A percentile compares a stretch with the other conserved stretches of the same genome.
Evolutionary conservation across 1,140 invertebrate species (phyloP).

Genomic region (Pectinophora gossypiella): DNA sequence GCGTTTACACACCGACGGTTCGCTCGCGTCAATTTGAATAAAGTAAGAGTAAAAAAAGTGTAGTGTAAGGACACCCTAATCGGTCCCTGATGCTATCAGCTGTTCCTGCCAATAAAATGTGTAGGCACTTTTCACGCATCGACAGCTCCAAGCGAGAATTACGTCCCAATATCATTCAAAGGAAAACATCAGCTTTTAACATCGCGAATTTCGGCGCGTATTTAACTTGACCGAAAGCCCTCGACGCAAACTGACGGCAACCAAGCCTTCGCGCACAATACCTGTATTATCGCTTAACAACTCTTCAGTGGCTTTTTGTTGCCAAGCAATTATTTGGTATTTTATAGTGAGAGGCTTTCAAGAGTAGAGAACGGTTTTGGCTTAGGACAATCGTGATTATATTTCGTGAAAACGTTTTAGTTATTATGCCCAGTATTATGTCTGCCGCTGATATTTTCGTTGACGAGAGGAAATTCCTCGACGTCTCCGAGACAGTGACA

Average conservation of each 20-base stretch:
- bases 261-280: background rate
- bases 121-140: conserved; percentile 30
- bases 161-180: background rate
- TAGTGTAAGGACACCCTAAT: conserved; percentile 30
- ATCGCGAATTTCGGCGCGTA: too few relatives aligned
- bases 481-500: conserved; percentile 22
- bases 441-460: conserved; percentile 25
- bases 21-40: conserved; percentile 38
- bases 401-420: conserved; percentile 8
- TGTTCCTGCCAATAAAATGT: conserved; percentile 15
- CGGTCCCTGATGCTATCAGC: conserved; percentile 32
- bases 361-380: background rate
- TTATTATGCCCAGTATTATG: conserved; percentile 20
- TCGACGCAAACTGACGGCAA: background rate
- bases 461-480: conserved; percentile 24
- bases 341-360: background rate
- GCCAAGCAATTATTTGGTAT: background rate
- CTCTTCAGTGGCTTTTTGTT: conserved; percentile 3
- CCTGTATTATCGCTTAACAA: background rate
- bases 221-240: too few relatives aligned
- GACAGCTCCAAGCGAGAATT: conserved; percentile 12
- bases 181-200: background rate
- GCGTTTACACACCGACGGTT: conserved; percentile 32
- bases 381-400: background rate
- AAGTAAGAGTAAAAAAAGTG: conserved; percentile 33